These are phyloP conservation scores for Pelobates cultripes DNA, from an alignment of 2,797 vertebrate genomes.

Conservation along the genomic window DNA sequence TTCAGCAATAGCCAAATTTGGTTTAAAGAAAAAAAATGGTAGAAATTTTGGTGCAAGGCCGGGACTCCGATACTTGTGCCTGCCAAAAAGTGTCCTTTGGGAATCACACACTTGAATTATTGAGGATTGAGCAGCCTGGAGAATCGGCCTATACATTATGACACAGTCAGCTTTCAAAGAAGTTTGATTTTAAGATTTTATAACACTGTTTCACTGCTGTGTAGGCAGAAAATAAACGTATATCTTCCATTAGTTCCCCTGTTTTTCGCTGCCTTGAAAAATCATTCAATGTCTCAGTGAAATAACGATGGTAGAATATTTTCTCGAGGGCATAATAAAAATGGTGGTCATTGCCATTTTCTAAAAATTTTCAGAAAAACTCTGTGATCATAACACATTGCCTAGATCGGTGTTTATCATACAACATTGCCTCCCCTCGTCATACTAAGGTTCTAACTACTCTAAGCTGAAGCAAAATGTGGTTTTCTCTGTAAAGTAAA, in stretches of 20 bases:
- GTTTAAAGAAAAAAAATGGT: not conserved
- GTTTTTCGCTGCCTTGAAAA: conserved; percentile 8
- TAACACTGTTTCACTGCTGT: conserved; percentile 15
- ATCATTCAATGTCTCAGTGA: conserved; percentile 1
- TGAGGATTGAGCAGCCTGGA: not conserved
- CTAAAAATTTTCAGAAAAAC: not conserved
- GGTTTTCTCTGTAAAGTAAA: not conserved
- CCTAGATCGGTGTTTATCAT: not conserved
- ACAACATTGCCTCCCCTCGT: not conserved
- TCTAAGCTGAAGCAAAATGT: not conserved
- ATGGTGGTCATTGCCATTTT: conserved; percentile 13
- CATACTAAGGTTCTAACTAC: not conserved
- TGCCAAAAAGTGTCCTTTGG: not conserved
- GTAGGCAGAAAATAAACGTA: conserved; percentile 2
- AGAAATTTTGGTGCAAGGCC: not conserved
- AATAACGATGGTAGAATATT: conserved; percentile 7
- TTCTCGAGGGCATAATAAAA: conserved; percentile 11
- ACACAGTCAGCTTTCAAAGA: not conserved
- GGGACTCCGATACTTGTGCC: not conserved
- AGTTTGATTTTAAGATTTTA: not conserved
- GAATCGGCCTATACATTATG: not conserved
- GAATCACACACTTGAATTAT: not conserved
- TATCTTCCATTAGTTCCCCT: conserved; percentile 2
- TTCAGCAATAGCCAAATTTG: not conserved
- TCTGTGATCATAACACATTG: not conserved